These are phyloP conservation scores for Schizopygopsis pylzovi DNA, from an alignment of 2,797 vertebrate genomes.

Conservation along the genomic window DNA sequence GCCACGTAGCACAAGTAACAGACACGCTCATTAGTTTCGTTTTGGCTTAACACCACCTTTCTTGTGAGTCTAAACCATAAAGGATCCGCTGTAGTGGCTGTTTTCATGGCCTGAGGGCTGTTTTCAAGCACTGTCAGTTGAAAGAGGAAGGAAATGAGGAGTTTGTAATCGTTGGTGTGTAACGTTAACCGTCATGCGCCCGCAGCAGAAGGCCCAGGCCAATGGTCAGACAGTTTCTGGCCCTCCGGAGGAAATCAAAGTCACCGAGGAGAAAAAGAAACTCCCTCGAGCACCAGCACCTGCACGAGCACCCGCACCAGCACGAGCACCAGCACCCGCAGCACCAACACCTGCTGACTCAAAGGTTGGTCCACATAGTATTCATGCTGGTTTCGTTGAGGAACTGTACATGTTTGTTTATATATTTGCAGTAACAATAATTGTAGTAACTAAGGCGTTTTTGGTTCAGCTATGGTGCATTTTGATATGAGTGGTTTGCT, in stretches of 20 bases:
- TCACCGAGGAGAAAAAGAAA: conserved; percentile 64
- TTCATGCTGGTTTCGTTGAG: neutral
- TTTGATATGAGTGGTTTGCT: neutral
- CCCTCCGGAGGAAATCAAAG: conserved; percentile 78
- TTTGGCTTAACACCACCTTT: neutral
- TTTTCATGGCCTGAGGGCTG: neutral
- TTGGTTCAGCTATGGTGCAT: neutral
- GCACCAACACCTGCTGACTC: conserved; percentile 18
- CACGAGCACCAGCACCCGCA: neutral
- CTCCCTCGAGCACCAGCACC: neutral
- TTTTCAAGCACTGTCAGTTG: neutral
- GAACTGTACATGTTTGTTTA: conserved; percentile 8
- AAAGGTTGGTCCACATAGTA: conserved; percentile 42
- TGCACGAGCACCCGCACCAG: neutral
- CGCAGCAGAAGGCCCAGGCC: conserved; percentile 77
- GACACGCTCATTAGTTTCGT: conserved; percentile 20
- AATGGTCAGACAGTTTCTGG: conserved; percentile 86
- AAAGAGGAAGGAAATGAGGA: conserved; percentile 16
- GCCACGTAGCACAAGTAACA: conserved; percentile 36
- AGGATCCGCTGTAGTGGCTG: no score
- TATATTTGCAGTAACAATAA: conserved; percentile 15
- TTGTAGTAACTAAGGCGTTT: neutral
- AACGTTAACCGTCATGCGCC: neutral
- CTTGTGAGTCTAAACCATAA: neutral
- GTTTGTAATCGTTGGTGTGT: neutral